Evolutionary conservation across 2,797 vertebrate genomes (phyloP).

Genomic region (Psittacula derbiana): DNA sequence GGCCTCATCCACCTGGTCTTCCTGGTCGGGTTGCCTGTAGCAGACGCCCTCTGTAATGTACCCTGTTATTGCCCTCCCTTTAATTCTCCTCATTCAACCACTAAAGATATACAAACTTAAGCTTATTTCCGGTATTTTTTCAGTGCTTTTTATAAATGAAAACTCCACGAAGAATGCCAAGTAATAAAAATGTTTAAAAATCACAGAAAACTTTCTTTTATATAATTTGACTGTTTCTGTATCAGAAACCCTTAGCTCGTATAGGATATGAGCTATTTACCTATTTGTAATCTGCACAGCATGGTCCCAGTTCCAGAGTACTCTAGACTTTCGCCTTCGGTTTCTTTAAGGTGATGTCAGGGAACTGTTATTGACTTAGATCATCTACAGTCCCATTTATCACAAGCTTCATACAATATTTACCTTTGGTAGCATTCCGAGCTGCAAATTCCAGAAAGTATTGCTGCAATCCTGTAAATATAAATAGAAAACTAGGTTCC

Average conservation of each 20-base stretch:
- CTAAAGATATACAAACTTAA: neutral
- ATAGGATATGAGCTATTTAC: neutral
- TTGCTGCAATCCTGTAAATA: neutral
- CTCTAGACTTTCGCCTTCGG: neutral
- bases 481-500: neutral
- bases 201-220: neutral
- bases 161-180: neutral
- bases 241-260: neutral
- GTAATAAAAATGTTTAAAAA: neutral
- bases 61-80: neutral
- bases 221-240: neutral
- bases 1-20: neutral
- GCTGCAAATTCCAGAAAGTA: neutral
- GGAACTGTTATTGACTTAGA: neutral
- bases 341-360: neutral
- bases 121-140: neutral
- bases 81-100: neutral
- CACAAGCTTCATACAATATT: neutral
- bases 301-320: neutral
- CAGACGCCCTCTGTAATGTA: neutral
- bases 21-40: neutral
- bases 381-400: neutral
- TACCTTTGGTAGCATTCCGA: neutral
- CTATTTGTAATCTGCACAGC: neutral
- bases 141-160: neutral